phyloP scores from a whole-genome alignment of 2,113 vertebrate species.

The Gadus chalcogrammus region DNA sequence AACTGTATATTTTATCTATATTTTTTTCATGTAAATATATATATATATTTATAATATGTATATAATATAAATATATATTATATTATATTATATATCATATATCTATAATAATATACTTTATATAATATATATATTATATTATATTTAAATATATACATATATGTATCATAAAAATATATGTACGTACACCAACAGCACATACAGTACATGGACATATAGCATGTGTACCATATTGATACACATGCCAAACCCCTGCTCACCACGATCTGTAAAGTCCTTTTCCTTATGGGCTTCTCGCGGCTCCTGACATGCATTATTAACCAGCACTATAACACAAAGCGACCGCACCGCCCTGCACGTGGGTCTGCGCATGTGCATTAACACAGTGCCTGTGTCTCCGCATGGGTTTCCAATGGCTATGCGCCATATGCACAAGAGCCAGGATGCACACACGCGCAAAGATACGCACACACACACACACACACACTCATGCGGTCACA shows the following conservation, averaged over 20 bases:
- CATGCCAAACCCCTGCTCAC: not conserved
- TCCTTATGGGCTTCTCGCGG: constrained; percentile 4
- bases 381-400: not conserved
- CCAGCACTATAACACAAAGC: constrained; percentile 7
- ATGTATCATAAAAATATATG: not conserved
- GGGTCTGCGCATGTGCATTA: not conserved
- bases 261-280: constrained; percentile 1
- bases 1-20: too few species aligned
- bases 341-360: not conserved
- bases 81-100: too few species aligned
- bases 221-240: too few species aligned
- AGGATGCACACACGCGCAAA: not conserved
- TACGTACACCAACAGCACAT: not conserved
- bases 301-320: constrained; percentile 12
- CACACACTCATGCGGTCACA: constrained; percentile 6
- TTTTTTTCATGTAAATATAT: too few species aligned
- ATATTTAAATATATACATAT: too few species aligned
- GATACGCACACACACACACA: not conserved
- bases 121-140: too few species aligned
- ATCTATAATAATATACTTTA: too few species aligned
- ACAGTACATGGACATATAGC: too few species aligned
- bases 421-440: too few species aligned
- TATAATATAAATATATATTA: too few species aligned
- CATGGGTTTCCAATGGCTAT: too few species aligned
- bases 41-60: too few species aligned